phyloP scores from a whole-genome alignment of 2,888 invertebrate genomes.

The Agonopterix subpropinquella region DNA sequence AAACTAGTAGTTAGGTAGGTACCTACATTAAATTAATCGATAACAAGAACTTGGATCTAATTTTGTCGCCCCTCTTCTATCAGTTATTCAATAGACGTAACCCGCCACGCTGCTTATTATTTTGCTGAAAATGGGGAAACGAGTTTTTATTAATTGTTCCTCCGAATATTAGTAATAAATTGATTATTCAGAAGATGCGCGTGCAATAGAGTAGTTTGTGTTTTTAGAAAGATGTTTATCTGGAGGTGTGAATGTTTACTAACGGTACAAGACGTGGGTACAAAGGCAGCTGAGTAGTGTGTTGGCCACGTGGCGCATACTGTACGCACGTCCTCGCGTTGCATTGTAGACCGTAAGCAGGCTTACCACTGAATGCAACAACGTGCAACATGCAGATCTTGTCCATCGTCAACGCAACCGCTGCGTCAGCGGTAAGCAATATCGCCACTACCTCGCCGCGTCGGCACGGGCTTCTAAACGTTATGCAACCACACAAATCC shows the following conservation, averaged over 20 bases:
- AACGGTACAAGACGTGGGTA: constrained; percentile 14
- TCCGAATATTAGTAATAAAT: constrained; percentile 21
- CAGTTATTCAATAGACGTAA: constrained; percentile 59
- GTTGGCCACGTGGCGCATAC: constrained; percentile 18
- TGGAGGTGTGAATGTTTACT: constrained; percentile 43
- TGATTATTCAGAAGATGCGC: constrained; percentile 8
- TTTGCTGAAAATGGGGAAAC: constrained; percentile 37
- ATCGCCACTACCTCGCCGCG: constrained; percentile 7
- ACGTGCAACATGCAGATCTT: constrained; percentile 1
- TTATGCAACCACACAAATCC: constrained; percentile 19
- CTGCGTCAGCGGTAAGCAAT: constrained; percentile 18
- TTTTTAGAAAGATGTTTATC: constrained; percentile 45
- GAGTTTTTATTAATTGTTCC: constrained; percentile 43
- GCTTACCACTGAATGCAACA: constrained; percentile 13
- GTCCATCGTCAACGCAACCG: constrained; percentile 9
- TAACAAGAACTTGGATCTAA: constrained; percentile 8
- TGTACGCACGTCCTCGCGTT: constrained; percentile 11
- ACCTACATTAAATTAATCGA: no score
- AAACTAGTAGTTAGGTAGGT: no score
- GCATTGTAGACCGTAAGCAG: background rate
- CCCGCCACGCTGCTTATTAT: constrained; percentile 25
- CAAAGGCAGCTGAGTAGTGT: constrained; percentile 8
- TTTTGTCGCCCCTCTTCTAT: constrained; percentile 45
- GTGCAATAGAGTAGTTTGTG: constrained; percentile 7
- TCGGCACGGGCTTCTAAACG: constrained; percentile 1